A percentile compares a stretch with the other conserved stretches of the same genome.
Conservation (phyloP, 1,140 invertebrate genomes). For the Eufriesea mexicana region DNA sequence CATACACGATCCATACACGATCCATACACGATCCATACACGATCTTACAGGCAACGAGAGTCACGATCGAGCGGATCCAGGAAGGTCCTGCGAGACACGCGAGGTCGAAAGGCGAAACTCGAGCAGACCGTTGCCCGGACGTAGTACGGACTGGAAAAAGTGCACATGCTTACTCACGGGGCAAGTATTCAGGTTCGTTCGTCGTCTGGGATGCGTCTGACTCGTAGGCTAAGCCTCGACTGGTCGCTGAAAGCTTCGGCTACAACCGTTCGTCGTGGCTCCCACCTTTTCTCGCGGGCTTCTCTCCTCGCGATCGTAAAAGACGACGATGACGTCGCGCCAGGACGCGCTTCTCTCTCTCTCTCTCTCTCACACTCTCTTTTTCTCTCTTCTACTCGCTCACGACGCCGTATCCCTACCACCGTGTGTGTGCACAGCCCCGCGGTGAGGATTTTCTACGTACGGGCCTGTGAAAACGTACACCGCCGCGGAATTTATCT, state of each 20-base stretch:
- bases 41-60: background rate
- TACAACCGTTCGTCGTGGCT: constrained; percentile 69
- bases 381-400: background rate
- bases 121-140: background rate
- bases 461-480: constrained; percentile 66
- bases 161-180: constrained; percentile 70
- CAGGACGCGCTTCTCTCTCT: constrained; percentile 23
- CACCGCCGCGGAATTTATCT: constrained; percentile 68
- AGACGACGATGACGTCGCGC: constrained; percentile 56
- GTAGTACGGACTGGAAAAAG: constrained; percentile 30
- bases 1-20: no score
- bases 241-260: constrained; percentile 71
- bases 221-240: constrained; percentile 79
- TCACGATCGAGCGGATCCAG: constrained; percentile 21
- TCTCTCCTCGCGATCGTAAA: constrained; percentile 62
- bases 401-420: constrained; percentile 1
- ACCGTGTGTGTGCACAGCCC: background rate
- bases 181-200: constrained; percentile 69
- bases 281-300: constrained; percentile 71
- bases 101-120: constrained; percentile 3
- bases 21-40: background rate
- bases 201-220: constrained; percentile 75
- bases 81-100: background rate
- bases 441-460: constrained; percentile 39
- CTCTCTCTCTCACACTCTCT: background rate